Evolutionary conservation across 2,888 invertebrate species (phyloP).

Genomic region (Gibbula magus): DNA sequence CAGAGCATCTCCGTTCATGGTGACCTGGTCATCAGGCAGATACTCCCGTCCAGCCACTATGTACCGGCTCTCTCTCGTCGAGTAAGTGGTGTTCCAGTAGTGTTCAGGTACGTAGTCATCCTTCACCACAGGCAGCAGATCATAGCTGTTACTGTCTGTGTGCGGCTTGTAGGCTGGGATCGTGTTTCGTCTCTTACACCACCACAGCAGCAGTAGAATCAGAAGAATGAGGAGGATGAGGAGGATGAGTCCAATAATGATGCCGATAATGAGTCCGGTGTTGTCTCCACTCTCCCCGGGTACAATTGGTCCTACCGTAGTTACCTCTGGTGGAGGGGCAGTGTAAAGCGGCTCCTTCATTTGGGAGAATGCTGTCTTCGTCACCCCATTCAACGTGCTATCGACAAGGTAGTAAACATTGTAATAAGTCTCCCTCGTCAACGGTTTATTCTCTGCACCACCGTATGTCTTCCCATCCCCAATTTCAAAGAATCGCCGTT

Average conservation of each 20-base stretch:
- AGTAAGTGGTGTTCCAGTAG: constrained; percentile 62
- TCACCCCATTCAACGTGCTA: constrained; percentile 82
- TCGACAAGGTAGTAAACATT: constrained; percentile 84
- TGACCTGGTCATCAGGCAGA: constrained; percentile 37
- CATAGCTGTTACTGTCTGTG: constrained; percentile 46
- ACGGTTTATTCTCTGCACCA: constrained; percentile 85
- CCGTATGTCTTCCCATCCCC: constrained; percentile 86
- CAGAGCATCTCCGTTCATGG: constrained; percentile 31
- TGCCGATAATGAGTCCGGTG: constrained; percentile 35
- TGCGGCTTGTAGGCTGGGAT: constrained; percentile 36
- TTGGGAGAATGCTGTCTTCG: constrained; percentile 81
- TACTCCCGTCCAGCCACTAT: constrained; percentile 59
- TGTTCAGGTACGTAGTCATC: constrained; percentile 60
- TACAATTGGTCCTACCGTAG: neutral
- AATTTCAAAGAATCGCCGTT: constrained; percentile 81
- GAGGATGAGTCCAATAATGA: constrained; percentile 41
- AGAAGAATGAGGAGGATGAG: constrained; percentile 55
- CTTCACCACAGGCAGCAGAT: constrained; percentile 40
- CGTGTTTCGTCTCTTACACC: constrained; percentile 44
- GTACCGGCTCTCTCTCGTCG: constrained; percentile 57
- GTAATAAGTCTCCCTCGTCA: constrained; percentile 80
- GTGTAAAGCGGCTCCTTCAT: constrained; percentile 39
- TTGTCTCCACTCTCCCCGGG: neutral
- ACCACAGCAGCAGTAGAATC: constrained; percentile 53
- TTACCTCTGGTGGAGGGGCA: constrained; percentile 14